These are phyloP conservation scores for Clepsis dumicolana DNA, from an alignment of 2,888 invertebrate species.

Conservation along the genomic window DNA sequence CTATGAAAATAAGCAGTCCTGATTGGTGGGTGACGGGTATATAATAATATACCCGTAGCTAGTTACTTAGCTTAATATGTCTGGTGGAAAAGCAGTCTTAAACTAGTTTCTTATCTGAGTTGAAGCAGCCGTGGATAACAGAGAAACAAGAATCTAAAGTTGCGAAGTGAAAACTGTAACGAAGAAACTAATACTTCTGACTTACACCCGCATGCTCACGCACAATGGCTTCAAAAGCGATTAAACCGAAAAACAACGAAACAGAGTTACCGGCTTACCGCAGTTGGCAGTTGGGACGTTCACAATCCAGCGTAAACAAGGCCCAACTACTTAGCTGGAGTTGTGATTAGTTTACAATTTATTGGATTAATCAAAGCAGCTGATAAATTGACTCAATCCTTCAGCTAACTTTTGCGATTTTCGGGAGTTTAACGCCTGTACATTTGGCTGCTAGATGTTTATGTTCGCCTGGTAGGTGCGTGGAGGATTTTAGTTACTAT, in stretches of 20 bases:
- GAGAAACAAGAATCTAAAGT: not conserved
- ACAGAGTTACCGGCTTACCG: constrained; percentile 14
- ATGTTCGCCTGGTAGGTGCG: constrained; percentile 8
- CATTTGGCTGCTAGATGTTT: constrained; percentile 1
- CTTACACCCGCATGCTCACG: not conserved
- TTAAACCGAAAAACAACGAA: constrained; percentile 17
- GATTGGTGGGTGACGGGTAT: too few relatives aligned
- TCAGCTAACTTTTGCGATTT: constrained; percentile 31
- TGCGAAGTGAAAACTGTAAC: not conserved
- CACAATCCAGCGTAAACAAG: constrained; percentile 19
- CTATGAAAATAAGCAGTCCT: too few relatives aligned
- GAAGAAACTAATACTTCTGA: not conserved
- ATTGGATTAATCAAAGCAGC: constrained; percentile 37
- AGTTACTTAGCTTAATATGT: too few relatives aligned
- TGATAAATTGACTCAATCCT: constrained; percentile 32
- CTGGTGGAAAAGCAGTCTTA: too few relatives aligned
- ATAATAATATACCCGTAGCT: too few relatives aligned
- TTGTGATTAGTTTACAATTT: constrained; percentile 42
- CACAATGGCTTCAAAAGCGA: not conserved
- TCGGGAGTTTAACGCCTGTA: constrained; percentile 4
- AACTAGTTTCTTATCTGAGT: not conserved
- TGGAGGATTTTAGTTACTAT: too few relatives aligned
- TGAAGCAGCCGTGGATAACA: not conserved
- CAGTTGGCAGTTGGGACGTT: constrained; percentile 8
- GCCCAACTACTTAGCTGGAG: constrained; percentile 30